These are phyloP conservation scores for Hypomecis atomaria DNA, from an alignment of 2,888 invertebrate species.

Conservation along the genomic window DNA sequence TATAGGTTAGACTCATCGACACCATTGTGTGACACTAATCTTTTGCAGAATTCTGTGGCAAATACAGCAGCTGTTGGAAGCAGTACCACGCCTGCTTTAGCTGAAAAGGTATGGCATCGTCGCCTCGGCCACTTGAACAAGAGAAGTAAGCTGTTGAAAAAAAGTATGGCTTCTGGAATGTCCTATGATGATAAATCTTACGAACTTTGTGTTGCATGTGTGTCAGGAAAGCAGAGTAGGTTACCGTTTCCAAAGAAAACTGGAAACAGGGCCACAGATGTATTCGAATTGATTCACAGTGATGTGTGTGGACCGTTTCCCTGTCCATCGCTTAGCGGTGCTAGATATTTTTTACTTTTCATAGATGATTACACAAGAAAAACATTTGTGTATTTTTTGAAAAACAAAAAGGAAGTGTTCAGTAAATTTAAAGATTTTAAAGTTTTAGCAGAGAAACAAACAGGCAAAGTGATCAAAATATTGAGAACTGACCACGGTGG, in stretches of 20 bases:
- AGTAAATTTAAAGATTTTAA: too few species aligned
- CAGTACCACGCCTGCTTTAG: too few species aligned
- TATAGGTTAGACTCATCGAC: slow-evolving; percentile 8
- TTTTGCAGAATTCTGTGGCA: neutral
- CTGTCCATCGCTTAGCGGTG: too few species aligned
- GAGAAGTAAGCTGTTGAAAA: slow-evolving; percentile 29
- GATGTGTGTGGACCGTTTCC: too few species aligned
- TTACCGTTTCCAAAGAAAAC: too few species aligned
- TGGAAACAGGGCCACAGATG: neutral
- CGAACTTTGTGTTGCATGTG: slow-evolving; percentile 11
- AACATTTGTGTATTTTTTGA: slow-evolving; percentile 13
- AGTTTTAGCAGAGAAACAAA: too few species aligned
- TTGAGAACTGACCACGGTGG: too few species aligned
- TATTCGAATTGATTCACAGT: too few species aligned
- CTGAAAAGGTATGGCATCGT: slow-evolving; percentile 40
- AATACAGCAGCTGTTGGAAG: neutral
- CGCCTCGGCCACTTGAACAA: slow-evolving; percentile 38
- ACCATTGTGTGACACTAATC: neutral
- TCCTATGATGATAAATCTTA: slow-evolving; percentile 17
- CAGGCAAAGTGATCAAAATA: too few species aligned
- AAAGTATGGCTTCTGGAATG: slow-evolving; percentile 36
- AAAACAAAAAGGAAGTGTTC: too few species aligned
- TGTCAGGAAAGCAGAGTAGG: slow-evolving; percentile 38
- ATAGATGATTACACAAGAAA: slow-evolving; percentile 18
- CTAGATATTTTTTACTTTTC: slow-evolving; percentile 4